Percentiles rank a stretch among this genome's conserved stretches.
These are phyloP conservation scores for Harpegnathos saltator DNA, from an alignment of 1,140 invertebrate species.

Conservation along the genomic window DNA sequence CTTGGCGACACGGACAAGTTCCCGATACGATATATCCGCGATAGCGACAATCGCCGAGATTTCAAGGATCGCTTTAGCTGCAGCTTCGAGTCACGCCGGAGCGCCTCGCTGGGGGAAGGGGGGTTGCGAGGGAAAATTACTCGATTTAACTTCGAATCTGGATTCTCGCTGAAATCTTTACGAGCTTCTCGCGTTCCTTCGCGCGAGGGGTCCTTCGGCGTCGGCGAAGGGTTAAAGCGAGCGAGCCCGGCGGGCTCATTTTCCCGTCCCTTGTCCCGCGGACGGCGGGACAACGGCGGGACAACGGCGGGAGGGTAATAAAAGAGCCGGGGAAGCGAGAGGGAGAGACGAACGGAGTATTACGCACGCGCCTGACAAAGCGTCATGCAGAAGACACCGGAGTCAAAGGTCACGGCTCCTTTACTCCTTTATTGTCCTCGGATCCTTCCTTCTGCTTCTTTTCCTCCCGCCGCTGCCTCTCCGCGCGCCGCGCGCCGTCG, in stretches of 20 bases:
- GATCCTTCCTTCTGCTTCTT: slow-evolving; percentile 2
- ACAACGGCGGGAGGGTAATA: slow-evolving; percentile 40
- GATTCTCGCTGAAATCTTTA: background rate
- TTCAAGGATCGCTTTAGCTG: no score
- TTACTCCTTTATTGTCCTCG: slow-evolving; percentile 51
- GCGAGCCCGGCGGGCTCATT: slow-evolving; percentile 1
- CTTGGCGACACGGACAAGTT: no score
- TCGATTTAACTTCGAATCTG: no score
- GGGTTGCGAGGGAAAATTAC: no score
- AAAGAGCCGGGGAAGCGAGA: slow-evolving; percentile 34
- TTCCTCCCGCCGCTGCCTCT: background rate
- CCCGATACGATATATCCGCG: no score
- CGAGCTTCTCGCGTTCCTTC: slow-evolving; percentile 1
- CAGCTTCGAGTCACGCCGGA: no score
- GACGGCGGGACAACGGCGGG: background rate
- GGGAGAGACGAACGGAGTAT: slow-evolving; percentile 41
- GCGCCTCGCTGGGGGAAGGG: no score
- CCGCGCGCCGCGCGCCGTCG: background rate
- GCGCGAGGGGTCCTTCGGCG: background rate
- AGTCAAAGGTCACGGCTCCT: slow-evolving; percentile 56
- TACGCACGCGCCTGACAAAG: slow-evolving; percentile 63
- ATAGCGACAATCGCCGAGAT: no score
- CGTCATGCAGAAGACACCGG: slow-evolving; percentile 44
- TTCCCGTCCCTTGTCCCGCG: slow-evolving; percentile 43
- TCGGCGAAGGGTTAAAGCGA: background rate